phyloP scores from a whole-genome alignment of 2,888 invertebrate species.

The Epistrophella euchroma region DNA sequence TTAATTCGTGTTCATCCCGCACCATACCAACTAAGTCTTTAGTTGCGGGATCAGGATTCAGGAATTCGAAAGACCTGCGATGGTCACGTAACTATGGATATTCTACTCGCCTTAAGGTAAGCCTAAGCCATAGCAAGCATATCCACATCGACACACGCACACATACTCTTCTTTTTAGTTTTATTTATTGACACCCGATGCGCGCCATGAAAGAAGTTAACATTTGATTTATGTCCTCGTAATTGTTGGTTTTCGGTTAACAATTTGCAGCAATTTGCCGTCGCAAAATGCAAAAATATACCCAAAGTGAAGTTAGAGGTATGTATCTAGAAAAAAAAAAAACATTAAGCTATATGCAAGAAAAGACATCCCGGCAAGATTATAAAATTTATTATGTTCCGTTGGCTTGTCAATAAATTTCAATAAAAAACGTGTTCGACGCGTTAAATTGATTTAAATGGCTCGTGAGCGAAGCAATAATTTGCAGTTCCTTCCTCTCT shows the following conservation, averaged over 20 bases:
- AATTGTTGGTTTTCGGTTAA: constrained; percentile 83
- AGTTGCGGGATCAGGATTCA: constrained; percentile 34
- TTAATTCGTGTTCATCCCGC: constrained; percentile 65
- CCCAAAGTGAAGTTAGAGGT: constrained; percentile 37
- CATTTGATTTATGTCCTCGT: constrained; percentile 84
- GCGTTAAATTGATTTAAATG: constrained; percentile 84
- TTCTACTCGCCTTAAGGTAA: background rate
- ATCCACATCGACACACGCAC: constrained; percentile 5
- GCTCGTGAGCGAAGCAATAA: constrained; percentile 84
- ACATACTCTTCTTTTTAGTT: constrained; percentile 48
- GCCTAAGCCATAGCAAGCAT: constrained; percentile 12
- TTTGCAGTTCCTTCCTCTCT: constrained; percentile 78
- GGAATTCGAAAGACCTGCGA: constrained; percentile 36
- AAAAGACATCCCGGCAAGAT: constrained; percentile 44
- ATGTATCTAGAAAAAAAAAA: constrained; percentile 31
- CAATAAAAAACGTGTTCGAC: constrained; percentile 79
- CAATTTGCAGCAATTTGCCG: constrained; percentile 79
- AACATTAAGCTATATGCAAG: constrained; percentile 10
- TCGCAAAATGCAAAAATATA: constrained; percentile 75
- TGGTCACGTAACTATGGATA: constrained; percentile 41
- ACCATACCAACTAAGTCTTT: constrained; percentile 22
- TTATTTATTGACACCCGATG: constrained; percentile 75
- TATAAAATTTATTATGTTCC: constrained; percentile 63
- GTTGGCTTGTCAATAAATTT: constrained; percentile 73
- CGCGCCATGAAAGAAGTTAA: constrained; percentile 69